These are phyloP conservation scores for Centroberyx gerrardi DNA, from an alignment of 2,797 vertebrate genomes.

Conservation along the genomic window DNA sequence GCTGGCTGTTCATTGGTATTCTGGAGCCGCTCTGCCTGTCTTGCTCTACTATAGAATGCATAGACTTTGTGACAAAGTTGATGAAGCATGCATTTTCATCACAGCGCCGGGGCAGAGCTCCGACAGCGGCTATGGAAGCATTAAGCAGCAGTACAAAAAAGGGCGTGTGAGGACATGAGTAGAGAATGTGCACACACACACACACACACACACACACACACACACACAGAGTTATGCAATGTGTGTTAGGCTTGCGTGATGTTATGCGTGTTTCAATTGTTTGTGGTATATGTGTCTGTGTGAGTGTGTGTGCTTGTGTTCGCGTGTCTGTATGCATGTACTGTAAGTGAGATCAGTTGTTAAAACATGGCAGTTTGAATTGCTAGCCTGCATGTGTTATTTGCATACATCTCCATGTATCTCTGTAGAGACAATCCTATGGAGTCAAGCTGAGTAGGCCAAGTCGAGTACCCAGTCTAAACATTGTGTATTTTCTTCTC, in stretches of 20 bases:
- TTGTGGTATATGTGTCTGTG: neutral
- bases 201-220: slow-evolving; percentile 9
- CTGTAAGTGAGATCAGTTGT: neutral
- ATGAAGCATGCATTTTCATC: slow-evolving; percentile 77
- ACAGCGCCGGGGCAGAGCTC: slow-evolving; percentile 35
- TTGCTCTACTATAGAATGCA: slow-evolving; percentile 69
- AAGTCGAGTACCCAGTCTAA: neutral
- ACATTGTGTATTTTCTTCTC: neutral
- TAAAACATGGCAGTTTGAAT: neutral
- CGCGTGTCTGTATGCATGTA: neutral
- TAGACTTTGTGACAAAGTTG: slow-evolving; percentile 80
- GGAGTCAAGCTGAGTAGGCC: neutral
- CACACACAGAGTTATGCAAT: slow-evolving; percentile 9
- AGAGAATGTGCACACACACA: neutral
- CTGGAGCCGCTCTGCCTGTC: slow-evolving; percentile 40
- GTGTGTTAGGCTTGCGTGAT: neutral
- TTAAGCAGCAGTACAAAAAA: slow-evolving; percentile 32
- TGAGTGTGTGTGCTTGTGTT: neutral
- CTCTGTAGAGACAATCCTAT: neutral
- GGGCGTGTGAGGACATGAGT: slow-evolving; percentile 26
- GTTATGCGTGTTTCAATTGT: neutral
- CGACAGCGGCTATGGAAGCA: slow-evolving; percentile 35
- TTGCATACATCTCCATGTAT: neutral
- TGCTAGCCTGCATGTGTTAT: neutral
- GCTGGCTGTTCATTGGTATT: slow-evolving; percentile 65